phyloP scores from a whole-genome alignment of 2,113 vertebrate species.

The Aphyosemion australe region DNA sequence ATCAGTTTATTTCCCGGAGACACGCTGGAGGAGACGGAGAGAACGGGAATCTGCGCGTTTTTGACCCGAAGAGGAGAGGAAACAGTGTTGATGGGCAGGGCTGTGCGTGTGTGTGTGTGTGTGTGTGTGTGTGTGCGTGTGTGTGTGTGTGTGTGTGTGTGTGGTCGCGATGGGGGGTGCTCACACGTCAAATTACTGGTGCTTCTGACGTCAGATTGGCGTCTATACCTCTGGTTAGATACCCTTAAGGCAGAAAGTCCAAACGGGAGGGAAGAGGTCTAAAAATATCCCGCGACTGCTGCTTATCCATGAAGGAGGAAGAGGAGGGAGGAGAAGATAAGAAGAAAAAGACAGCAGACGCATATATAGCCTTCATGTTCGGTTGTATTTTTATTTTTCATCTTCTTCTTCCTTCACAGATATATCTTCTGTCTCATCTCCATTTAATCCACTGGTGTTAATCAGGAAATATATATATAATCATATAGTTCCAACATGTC shows the following conservation, averaged over 20 bases:
- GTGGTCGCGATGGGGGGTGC: conserved; percentile 69
- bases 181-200: conserved; percentile 91
- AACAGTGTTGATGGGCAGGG: conserved; percentile 50
- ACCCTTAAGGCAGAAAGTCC: conserved; percentile 58
- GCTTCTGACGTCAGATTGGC: conserved; percentile 89
- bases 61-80: conserved; percentile 60
- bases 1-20: conserved; percentile 14
- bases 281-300: conserved; percentile 69
- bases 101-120: no score
- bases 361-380: not conserved
- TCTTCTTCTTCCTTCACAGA: not conserved
- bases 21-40: conserved; percentile 44
- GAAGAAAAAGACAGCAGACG: not conserved
- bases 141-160: conserved; percentile 2
- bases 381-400: not conserved
- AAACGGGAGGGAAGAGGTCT: conserved; percentile 43
- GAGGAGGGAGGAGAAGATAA: not conserved
- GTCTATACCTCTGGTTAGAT: conserved; percentile 84
- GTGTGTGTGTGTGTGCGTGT: no score
- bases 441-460: no score
- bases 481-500: no score
- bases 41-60: conserved; percentile 41
- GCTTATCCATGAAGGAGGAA: not conserved
- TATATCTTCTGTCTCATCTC: no score
- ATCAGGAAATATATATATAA: no score